phyloP scores from a whole-genome alignment of 1,140 invertebrate species.

The Brachionus koreanus region DNA sequence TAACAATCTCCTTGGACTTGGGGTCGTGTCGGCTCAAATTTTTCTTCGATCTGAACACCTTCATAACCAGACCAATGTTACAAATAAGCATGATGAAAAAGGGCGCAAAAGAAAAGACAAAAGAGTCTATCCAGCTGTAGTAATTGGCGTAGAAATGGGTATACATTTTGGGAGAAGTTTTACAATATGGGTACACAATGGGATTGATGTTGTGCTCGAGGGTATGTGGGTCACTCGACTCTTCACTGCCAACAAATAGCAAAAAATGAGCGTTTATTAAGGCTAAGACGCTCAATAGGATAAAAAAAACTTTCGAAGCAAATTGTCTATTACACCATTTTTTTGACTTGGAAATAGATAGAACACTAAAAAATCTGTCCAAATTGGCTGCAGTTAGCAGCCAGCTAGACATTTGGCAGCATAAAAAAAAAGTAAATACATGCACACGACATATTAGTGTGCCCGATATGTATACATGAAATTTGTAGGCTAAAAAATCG shows the following conservation, averaged over 20 bases:
- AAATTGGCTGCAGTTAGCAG: slow-evolving; percentile 29
- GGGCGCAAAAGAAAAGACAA: slow-evolving; percentile 37
- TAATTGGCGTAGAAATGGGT: slow-evolving; percentile 25
- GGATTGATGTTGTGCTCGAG: slow-evolving; percentile 4
- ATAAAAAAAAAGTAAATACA: slow-evolving; percentile 26
- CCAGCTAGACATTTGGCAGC: slow-evolving; percentile 38
- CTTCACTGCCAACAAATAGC: background rate
- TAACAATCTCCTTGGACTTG: background rate
- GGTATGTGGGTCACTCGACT: background rate
- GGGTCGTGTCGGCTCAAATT: background rate
- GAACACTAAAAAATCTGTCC: slow-evolving; percentile 17
- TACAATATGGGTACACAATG: slow-evolving; percentile 3
- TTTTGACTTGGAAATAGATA: background rate
- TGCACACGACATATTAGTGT: slow-evolving; percentile 11
- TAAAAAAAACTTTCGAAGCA: background rate
- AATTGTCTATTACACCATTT: slow-evolving; percentile 4
- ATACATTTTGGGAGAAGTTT: background rate
- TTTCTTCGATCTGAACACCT: background rate
- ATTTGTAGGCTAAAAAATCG: slow-evolving; percentile 38
- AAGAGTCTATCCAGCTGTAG: slow-evolving; percentile 40
- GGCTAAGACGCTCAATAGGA: background rate
- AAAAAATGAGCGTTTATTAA: slow-evolving; percentile 41
- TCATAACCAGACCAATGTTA: background rate
- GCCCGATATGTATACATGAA: slow-evolving; percentile 23
- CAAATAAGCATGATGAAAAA: slow-evolving; percentile 36